Conservation (phyloP, 2,113 vertebrate species). For the Antechinus stuartii region DNA sequence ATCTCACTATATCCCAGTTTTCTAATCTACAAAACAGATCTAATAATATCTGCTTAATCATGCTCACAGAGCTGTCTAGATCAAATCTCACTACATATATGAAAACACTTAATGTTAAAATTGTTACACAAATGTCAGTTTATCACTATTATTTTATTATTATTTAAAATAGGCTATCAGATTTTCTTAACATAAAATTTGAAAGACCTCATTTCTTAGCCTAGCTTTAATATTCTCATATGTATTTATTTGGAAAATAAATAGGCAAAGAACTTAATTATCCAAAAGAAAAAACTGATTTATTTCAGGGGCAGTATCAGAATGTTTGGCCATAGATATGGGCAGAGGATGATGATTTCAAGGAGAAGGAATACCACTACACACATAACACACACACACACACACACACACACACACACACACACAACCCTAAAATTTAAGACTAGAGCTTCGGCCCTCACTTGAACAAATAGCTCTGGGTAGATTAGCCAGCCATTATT, state of each 20-base stretch:
- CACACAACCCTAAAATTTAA: constrained; percentile 26
- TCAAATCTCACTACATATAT: background rate
- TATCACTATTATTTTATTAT: background rate
- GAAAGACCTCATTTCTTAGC: background rate
- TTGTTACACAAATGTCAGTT: background rate
- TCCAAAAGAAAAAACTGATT: no score
- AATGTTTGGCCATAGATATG: background rate
- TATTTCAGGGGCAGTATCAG: background rate
- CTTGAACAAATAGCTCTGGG: constrained; percentile 9
- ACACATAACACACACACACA: no score
- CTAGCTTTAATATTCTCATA: background rate
- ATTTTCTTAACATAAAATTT: background rate
- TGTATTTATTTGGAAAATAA: background rate
- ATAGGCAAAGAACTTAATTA: background rate
- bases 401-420: background rate
- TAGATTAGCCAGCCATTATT: no score
- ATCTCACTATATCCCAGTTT: background rate
- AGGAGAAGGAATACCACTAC: background rate
- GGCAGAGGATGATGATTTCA: background rate
- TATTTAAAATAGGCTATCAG: background rate
- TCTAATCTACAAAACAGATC: background rate
- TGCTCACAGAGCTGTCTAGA: background rate
- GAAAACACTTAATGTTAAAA: background rate
- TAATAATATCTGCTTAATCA: background rate
- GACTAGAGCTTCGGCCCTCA: background rate